These are phyloP conservation scores for Oenanthe melanoleuca DNA, from an alignment of 2,113 vertebrate species.

Conservation along the genomic window DNA sequence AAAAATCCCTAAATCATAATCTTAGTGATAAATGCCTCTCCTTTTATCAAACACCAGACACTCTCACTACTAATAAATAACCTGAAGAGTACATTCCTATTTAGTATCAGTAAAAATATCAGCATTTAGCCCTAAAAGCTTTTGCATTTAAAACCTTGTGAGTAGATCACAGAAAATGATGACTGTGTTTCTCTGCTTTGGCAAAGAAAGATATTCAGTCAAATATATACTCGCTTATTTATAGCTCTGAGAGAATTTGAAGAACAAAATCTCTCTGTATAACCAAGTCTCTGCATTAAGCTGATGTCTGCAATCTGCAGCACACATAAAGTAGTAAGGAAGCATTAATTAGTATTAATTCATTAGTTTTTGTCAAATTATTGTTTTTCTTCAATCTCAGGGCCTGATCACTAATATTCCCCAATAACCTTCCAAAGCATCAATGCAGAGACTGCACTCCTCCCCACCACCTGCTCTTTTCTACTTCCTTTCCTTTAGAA, in stretches of 20 bases:
- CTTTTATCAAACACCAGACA: not conserved
- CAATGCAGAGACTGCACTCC: not conserved
- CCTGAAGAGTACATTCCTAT: not conserved
- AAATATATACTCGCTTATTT: not conserved
- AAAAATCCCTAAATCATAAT: not conserved
- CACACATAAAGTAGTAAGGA: not conserved
- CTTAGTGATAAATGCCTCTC: not conserved
- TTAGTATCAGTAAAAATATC: not conserved
- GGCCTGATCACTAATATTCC: not conserved
- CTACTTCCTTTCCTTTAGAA: constrained; percentile 34
- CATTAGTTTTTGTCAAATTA: not conserved
- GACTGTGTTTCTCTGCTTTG: not conserved
- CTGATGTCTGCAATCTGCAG: not conserved
- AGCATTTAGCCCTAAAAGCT: not conserved
- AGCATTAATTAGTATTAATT: not conserved
- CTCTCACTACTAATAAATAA: not conserved
- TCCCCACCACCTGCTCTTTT: not conserved
- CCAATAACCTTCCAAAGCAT: not conserved
- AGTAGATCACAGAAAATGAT: not conserved
- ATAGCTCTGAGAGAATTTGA: not conserved
- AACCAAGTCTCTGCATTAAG: not conserved
- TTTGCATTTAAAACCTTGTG: not conserved
- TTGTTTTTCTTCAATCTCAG: not conserved
- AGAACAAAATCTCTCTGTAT: not conserved
- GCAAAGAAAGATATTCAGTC: not conserved